Evolutionary conservation across 2,888 invertebrate species (phyloP).

Genomic region (Andrena chrysosceles): DNA sequence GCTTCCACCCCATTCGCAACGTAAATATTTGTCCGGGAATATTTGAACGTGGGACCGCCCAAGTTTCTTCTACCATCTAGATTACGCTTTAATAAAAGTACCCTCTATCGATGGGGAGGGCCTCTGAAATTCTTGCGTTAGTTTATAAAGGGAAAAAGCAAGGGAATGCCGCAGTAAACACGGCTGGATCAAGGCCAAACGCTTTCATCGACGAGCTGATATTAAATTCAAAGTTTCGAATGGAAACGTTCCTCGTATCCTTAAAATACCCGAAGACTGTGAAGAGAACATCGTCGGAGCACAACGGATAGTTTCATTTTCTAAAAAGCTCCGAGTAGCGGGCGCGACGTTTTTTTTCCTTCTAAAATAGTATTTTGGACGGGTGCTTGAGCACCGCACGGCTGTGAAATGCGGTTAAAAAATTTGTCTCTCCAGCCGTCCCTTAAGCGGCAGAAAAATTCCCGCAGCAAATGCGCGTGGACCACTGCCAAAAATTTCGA

Average conservation of each 20-base stretch:
- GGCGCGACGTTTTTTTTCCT: neutral
- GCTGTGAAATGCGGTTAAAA: slow-evolving; percentile 27
- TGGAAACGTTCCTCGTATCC: slow-evolving; percentile 9
- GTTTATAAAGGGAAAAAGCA: slow-evolving; percentile 45
- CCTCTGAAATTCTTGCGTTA: slow-evolving; percentile 44
- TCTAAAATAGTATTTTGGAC: neutral
- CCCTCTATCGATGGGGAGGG: slow-evolving; percentile 2
- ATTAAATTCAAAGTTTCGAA: slow-evolving; percentile 49
- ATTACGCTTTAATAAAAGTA: slow-evolving; percentile 14
- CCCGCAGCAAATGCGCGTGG: slow-evolving; percentile 54
- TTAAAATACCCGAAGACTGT: neutral
- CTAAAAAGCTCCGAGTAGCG: neutral
- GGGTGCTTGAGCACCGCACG: neutral
- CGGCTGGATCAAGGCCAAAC: slow-evolving; percentile 63
- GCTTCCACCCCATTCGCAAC: neutral
- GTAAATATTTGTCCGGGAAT: slow-evolving; percentile 7
- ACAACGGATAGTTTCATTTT: slow-evolving; percentile 20
- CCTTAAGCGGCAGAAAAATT: slow-evolving; percentile 55
- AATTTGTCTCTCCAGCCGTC: slow-evolving; percentile 49
- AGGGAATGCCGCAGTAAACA: slow-evolving; percentile 36
- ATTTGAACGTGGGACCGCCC: neutral
- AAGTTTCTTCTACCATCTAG: neutral
- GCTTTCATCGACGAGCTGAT: slow-evolving; percentile 50
- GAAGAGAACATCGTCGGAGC: neutral
- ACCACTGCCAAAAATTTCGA: slow-evolving; percentile 60